phyloP scores from a whole-genome alignment of 2,797 vertebrate species.

The Tenualosa ilisha region DNA sequence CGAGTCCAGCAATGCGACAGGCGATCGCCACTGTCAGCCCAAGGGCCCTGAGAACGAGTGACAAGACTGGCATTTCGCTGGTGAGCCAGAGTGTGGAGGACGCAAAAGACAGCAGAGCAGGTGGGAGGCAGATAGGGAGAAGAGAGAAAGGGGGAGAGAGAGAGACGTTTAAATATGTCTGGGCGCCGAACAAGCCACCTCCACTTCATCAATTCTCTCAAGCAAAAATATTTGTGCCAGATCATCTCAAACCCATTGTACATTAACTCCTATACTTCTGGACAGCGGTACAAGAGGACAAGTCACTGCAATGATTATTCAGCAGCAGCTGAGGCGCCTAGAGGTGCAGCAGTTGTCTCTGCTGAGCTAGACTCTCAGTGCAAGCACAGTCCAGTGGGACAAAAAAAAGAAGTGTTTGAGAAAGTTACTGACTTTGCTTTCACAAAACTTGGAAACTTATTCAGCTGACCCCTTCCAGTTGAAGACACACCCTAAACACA shows the following conservation, averaged over 20 bases:
- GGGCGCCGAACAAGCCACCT: neutral
- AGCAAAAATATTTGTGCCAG: neutral
- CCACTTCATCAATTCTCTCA: neutral
- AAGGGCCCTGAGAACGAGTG: neutral
- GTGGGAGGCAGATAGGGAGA: neutral
- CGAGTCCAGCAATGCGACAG: neutral
- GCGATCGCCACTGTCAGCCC: slow-evolving; percentile 3
- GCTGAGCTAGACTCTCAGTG: neutral
- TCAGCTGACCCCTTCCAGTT: neutral
- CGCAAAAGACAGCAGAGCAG: slow-evolving; percentile 4
- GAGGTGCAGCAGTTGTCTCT: neutral
- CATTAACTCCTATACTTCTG: neutral
- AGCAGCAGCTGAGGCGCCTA: neutral
- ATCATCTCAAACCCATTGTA: neutral
- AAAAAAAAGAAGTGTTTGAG: neutral
- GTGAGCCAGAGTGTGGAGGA: slow-evolving; percentile 27
- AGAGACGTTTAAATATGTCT: neutral
- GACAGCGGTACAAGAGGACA: neutral
- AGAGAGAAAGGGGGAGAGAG: neutral
- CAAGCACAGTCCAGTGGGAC: slow-evolving; percentile 2
- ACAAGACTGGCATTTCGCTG: slow-evolving; percentile 61
- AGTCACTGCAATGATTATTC: neutral
- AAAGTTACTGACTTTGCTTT: slow-evolving; percentile 11
- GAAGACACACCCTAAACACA: slow-evolving; percentile 27
- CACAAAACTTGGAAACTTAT: slow-evolving; percentile 23